These are phyloP conservation scores for Rhyacophila brunnea DNA, from an alignment of 1,140 invertebrate genomes.

Conservation along the genomic window DNA sequence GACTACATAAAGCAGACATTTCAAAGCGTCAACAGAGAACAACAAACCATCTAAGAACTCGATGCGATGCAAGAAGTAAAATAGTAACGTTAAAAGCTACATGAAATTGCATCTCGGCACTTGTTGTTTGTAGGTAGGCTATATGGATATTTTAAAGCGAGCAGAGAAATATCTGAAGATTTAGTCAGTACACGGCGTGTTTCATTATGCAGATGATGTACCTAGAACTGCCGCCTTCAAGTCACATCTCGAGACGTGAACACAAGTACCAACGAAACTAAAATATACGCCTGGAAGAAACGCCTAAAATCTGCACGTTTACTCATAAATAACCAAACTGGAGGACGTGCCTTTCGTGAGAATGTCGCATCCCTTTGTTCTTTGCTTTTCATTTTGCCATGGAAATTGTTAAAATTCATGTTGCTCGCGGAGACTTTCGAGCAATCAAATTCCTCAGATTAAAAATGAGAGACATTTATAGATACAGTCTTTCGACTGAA, in stretches of 20 bases:
- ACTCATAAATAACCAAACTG: slow-evolving; percentile 35
- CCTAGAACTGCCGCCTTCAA: slow-evolving; percentile 14
- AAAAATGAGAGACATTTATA: too few species aligned
- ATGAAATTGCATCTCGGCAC: too few species aligned
- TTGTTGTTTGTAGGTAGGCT: not conserved
- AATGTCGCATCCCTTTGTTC: slow-evolving; percentile 11
- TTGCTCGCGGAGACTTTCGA: too few species aligned
- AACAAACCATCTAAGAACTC: too few species aligned
- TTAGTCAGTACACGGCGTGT: slow-evolving; percentile 21
- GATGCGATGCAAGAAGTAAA: too few species aligned
- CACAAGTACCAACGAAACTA: slow-evolving; percentile 26
- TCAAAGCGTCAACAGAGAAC: too few species aligned
- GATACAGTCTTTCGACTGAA: too few species aligned
- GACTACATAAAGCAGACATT: too few species aligned
- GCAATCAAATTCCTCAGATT: too few species aligned
- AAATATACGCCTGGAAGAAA: slow-evolving; percentile 32
- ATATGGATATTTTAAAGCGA: slow-evolving; percentile 12
- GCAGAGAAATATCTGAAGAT: slow-evolving; percentile 20
- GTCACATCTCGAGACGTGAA: slow-evolving; percentile 22
- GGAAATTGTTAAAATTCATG: too few species aligned
- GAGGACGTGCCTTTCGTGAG: slow-evolving; percentile 19
- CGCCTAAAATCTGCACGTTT: slow-evolving; percentile 36
- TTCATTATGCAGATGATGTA: slow-evolving; percentile 36
- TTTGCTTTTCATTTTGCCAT: slow-evolving; percentile 16
- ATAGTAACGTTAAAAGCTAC: too few species aligned